Evolutionary conservation across 2,888 invertebrate genomes (phyloP).

Genomic region (Nowickia ferox): DNA sequence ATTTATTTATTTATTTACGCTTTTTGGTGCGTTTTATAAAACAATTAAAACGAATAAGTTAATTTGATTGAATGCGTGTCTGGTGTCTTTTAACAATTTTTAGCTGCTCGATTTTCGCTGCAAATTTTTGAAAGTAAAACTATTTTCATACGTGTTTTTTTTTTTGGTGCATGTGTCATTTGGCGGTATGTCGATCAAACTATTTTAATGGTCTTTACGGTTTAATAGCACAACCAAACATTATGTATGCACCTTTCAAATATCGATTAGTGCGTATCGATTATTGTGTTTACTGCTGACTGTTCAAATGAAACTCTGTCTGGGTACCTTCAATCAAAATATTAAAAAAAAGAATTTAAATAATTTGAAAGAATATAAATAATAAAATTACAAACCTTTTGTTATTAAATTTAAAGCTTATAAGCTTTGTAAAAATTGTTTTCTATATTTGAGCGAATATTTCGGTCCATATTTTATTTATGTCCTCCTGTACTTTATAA

Average conservation of each 20-base stretch:
- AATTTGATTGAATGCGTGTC: constrained; percentile 22
- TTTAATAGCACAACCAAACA: constrained; percentile 27
- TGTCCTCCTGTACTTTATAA: neutral
- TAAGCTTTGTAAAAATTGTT: no score
- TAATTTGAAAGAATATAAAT: neutral
- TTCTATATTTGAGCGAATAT: neutral
- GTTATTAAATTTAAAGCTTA: neutral
- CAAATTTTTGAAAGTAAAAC: constrained; percentile 29
- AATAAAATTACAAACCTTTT: neutral
- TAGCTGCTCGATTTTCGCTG: neutral
- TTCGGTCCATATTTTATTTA: neutral
- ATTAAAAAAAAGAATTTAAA: constrained; percentile 11
- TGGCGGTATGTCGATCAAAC: constrained; percentile 29
- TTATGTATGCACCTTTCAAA: constrained; percentile 38
- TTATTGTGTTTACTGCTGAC: constrained; percentile 36
- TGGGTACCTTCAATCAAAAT: constrained; percentile 45
- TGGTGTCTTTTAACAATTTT: neutral
- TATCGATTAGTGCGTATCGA: constrained; percentile 41
- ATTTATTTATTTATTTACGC: constrained; percentile 6
- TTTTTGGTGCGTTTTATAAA: constrained; percentile 29
- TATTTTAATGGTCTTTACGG: constrained; percentile 25
- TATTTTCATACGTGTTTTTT: constrained; percentile 25
- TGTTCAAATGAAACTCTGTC: constrained; percentile 2
- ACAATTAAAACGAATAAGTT: constrained; percentile 41
- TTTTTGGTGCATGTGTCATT: constrained; percentile 3